Percentiles rank a stretch among this genome's conserved stretches.
Conservation (phyloP, 2,797 vertebrate genomes). For the Melanotaenia nigrans region DNA sequence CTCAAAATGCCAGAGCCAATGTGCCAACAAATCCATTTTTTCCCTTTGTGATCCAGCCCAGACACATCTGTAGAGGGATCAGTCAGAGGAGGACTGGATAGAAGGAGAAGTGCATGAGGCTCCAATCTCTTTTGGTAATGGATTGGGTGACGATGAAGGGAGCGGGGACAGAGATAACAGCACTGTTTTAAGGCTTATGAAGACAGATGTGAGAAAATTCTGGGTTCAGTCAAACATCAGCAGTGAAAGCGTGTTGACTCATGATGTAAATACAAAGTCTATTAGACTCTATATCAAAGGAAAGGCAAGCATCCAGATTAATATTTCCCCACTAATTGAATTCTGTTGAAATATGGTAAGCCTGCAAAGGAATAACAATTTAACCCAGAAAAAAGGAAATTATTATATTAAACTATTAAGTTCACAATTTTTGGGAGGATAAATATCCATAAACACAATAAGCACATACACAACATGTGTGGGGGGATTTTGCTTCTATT, state of each 20-base stretch:
- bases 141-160: constrained; percentile 48
- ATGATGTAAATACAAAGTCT: constrained; percentile 42
- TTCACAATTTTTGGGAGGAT: neutral
- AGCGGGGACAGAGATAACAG: constrained; percentile 52
- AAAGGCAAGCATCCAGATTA: constrained; percentile 34
- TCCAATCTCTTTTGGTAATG: constrained; percentile 47
- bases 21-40: constrained; percentile 56
- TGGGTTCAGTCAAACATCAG: constrained; percentile 40
- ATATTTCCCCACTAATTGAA: constrained; percentile 32
- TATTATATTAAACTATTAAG: constrained; percentile 10
- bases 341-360: constrained; percentile 24
- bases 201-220: constrained; percentile 53
- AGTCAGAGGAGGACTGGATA: constrained; percentile 33
- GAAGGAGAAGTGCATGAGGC: constrained; percentile 39
- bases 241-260: constrained; percentile 39
- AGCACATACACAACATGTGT: neutral
- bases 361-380: constrained; percentile 26
- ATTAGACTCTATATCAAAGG: constrained; percentile 46
- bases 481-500: neutral
- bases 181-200: constrained; percentile 45
- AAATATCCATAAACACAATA: constrained; percentile 1
- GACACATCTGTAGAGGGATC: constrained; percentile 65
- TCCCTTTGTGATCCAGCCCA: constrained; percentile 60
- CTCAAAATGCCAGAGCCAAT: constrained; percentile 65
- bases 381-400: constrained; percentile 20